Evolutionary conservation across 2,113 vertebrate genomes (phyloP).

Genomic region (Toxotes chatareus): DNA sequence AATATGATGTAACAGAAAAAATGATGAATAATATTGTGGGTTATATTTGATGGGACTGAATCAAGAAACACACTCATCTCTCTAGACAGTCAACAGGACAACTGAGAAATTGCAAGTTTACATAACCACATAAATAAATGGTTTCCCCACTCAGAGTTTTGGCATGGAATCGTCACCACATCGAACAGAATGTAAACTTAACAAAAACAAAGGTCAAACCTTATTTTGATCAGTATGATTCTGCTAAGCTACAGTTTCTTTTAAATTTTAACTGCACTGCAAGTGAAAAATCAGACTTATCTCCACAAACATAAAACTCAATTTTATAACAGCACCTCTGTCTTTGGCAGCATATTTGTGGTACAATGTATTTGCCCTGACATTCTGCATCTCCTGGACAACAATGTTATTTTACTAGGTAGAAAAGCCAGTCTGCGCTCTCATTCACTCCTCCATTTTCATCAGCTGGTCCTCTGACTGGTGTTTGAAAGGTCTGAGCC

Average conservation of each 20-base stretch:
- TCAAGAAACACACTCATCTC: background rate
- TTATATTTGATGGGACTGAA: background rate
- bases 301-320: background rate
- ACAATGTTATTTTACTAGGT: background rate
- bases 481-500: background rate
- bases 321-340: background rate
- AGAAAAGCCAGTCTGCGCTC: background rate
- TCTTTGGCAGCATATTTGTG: background rate
- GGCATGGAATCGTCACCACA: background rate
- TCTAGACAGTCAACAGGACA: background rate
- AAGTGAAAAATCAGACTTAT: background rate
- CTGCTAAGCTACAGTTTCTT: background rate
- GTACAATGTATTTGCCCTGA: background rate
- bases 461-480: background rate
- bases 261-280: background rate
- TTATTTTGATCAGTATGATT: background rate
- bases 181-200: background rate
- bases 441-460: background rate
- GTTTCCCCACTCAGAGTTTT: background rate
- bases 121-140: background rate
- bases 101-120: background rate
- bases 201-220: background rate
- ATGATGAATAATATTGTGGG: no score
- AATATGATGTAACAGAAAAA: background rate
- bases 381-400: constrained; percentile 9